phyloP scores from a whole-genome alignment of 2,113 vertebrate species.

The Parus major region DNA sequence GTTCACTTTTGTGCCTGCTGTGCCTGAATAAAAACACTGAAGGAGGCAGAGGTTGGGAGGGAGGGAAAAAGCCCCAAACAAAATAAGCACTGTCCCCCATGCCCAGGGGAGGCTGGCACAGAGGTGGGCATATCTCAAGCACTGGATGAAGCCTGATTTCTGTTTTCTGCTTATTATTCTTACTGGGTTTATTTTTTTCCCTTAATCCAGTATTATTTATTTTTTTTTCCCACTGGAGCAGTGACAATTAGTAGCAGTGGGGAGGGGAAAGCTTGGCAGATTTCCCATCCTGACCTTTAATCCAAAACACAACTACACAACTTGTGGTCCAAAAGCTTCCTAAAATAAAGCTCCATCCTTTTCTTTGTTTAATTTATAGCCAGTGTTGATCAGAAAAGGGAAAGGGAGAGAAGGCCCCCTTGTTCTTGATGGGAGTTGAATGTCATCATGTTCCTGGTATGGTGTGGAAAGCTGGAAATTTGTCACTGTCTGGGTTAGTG shows the following conservation, averaged over 20 bases:
- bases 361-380: conserved; percentile 41
- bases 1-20: conserved; percentile 64
- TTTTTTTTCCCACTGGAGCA: conserved; percentile 23
- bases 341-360: conserved; percentile 35
- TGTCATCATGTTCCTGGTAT: neutral
- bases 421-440: neutral
- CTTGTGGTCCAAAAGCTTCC: conserved; percentile 24
- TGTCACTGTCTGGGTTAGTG: neutral
- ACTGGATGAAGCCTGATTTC: conserved; percentile 18
- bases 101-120: conserved; percentile 47
- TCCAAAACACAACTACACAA: neutral
- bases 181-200: neutral
- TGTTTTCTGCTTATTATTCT: conserved; percentile 16
- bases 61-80: conserved; percentile 41
- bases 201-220: neutral
- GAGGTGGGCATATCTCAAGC: conserved; percentile 1
- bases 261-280: conserved; percentile 47
- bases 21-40: conserved; percentile 68
- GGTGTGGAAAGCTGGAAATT: conserved; percentile 3
- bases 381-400: neutral
- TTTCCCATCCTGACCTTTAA: conserved; percentile 39
- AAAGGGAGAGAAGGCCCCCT: neutral
- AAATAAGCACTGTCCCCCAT: conserved; percentile 60
- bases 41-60: conserved; percentile 6
- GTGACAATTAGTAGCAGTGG: conserved; percentile 52